A percentile compares a stretch with the other conserved stretches of the same genome.
These are phyloP conservation scores for Mobula birostris DNA, from an alignment of 2,113 vertebrate genomes.

Conservation along the genomic window DNA sequence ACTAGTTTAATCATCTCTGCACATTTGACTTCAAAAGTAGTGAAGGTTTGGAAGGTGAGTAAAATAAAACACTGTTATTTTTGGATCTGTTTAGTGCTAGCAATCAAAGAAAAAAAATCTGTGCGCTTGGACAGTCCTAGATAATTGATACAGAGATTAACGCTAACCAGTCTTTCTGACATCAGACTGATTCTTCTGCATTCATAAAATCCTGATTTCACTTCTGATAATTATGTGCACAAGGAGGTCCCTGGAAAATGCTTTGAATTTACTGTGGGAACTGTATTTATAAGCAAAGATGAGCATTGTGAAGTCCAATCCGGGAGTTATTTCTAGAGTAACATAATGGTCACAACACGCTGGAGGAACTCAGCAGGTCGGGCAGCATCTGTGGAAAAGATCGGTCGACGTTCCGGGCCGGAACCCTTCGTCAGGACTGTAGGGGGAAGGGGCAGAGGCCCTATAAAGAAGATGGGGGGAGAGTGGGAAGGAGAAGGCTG, in stretches of 20 bases:
- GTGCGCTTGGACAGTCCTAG: background rate
- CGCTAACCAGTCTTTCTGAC: background rate
- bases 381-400: too few relatives aligned
- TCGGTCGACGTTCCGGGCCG: too few relatives aligned
- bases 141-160: background rate
- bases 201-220: background rate
- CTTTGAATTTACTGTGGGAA: background rate
- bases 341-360: background rate
- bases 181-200: background rate
- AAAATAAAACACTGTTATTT: too few relatives aligned
- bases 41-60: too few relatives aligned
- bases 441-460: too few relatives aligned
- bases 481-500: too few relatives aligned
- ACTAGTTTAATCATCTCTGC: too few relatives aligned
- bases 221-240: background rate
- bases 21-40: too few relatives aligned
- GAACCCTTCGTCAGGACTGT: too few relatives aligned
- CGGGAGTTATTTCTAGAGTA: background rate
- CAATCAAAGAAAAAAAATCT: background rate
- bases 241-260: background rate
- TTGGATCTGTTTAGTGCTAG: too few relatives aligned
- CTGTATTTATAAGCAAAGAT: background rate
- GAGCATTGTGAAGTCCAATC: background rate
- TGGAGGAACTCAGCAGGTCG: background rate
- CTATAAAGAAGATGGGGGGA: too few relatives aligned